A percentile compares a stretch with the other conserved stretches of the same genome.
Evolutionary conservation across 2,113 vertebrate species (phyloP).

Genomic region (Oriolus oriolus): DNA sequence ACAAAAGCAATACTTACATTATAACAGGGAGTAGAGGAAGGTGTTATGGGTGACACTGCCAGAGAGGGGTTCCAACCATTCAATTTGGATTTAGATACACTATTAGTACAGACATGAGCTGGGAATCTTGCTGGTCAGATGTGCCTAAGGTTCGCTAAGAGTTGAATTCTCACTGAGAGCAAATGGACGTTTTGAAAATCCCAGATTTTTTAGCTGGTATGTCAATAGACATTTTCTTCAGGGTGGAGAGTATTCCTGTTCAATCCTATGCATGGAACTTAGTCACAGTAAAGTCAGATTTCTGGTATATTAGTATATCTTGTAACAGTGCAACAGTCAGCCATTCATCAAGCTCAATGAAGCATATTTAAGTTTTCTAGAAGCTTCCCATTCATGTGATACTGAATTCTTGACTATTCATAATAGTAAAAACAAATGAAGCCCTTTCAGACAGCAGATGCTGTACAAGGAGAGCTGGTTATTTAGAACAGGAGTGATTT

Average conservation of each 20-base stretch:
- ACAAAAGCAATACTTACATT: slow-evolving; percentile 52
- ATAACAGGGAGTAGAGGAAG: neutral
- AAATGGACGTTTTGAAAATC: slow-evolving; percentile 17
- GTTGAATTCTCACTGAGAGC: neutral
- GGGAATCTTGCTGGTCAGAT: neutral
- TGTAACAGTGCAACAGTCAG: neutral
- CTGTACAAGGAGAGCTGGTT: neutral
- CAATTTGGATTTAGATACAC: slow-evolving; percentile 23
- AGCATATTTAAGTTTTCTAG: slow-evolving; percentile 33
- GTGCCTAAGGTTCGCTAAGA: neutral
- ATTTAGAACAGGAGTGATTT: neutral
- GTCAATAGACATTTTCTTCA: neutral
- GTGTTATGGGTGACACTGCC: neutral
- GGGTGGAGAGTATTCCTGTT: neutral
- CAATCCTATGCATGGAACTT: neutral
- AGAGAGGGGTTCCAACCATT: neutral
- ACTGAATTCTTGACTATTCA: neutral
- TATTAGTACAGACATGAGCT: slow-evolving; percentile 19
- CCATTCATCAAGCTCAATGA: neutral
- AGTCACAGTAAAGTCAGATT: neutral
- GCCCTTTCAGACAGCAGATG: slow-evolving; percentile 6
- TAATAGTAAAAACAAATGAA: slow-evolving; percentile 27
- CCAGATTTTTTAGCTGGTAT: neutral
- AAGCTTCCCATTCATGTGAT: slow-evolving; percentile 29
- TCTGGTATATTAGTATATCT: neutral